phyloP scores from a whole-genome alignment of 1,140 invertebrate genomes.

The Pogonognathellus flavescens region DNA sequence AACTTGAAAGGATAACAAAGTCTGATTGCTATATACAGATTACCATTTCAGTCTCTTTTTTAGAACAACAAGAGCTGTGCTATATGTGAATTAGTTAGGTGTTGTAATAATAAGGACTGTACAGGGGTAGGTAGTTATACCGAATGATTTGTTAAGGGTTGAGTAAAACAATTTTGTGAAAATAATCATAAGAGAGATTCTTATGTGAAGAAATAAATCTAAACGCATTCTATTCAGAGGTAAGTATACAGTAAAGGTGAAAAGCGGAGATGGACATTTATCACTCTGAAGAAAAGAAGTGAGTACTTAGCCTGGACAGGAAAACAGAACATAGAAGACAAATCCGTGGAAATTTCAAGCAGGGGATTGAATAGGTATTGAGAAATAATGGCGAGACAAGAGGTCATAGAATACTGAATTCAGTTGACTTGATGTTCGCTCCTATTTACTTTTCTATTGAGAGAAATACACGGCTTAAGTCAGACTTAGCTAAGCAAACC shows the following conservation, averaged over 20 bases:
- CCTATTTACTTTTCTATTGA: conserved; percentile 20
- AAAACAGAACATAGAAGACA: background rate
- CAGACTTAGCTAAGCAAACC: conserved; percentile 8
- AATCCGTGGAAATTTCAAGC: background rate
- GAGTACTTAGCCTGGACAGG: background rate
- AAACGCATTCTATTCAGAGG: background rate
- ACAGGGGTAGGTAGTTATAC: too few relatives aligned
- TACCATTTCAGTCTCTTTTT: too few relatives aligned
- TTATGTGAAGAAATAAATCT: too few relatives aligned
- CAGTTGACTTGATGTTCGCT: conserved; percentile 38
- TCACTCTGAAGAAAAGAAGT: background rate
- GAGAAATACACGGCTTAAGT: background rate
- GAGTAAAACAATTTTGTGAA: too few relatives aligned
- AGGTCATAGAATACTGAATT: conserved; percentile 14
- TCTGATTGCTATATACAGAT: too few relatives aligned
- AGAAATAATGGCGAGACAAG: conserved; percentile 40
- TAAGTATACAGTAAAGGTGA: background rate
- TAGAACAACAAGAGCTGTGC: too few relatives aligned
- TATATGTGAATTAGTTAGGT: too few relatives aligned
- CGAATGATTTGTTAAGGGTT: too few relatives aligned
- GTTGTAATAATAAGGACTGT: too few relatives aligned
- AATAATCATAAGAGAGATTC: too few relatives aligned
- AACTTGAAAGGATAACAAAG: too few relatives aligned
- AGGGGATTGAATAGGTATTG: conserved; percentile 19
- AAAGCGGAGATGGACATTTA: background rate